Base-by-base conservation (phyloP, 2,797 vertebrate species). In the Neopelma chrysocephalum region DNA sequence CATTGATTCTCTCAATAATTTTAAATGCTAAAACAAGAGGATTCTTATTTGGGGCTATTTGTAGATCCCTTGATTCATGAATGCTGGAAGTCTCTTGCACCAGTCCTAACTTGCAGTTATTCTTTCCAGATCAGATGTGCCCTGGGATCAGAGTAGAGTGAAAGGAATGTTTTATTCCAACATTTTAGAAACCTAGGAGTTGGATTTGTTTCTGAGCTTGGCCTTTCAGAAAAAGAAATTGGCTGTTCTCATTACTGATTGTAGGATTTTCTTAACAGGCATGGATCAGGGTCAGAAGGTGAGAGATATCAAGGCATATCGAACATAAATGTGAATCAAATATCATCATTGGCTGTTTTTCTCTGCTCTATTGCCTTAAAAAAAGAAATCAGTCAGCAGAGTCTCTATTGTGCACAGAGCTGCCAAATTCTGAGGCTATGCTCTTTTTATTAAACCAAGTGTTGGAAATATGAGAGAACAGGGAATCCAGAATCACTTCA, bases 161-260 rank as follows among this genome's bases (percentile, higher is more conserved):
- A 91, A 91, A 43, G 48, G 57, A 95, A 90, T 93, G 32, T 83
- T 64, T 91, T 65, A 84, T 80, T 57, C 79, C 56, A 65, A 8
- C 65, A 48, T 51, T 82, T 92, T 16, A 88, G 72, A 85, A 93
- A 92, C 81, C 40, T 42, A 72, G 19, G 15, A 84, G 58, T 48
- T 91, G 58, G 40, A 76, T 94, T 94, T 76, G 17, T 89, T 90
- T 88, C 87, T 64, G 66, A 79, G 66, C 32, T 72, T 91, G 93
- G 91, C 89, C 90, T 94, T 93, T 94, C 82, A 82, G 91, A 72
- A 79, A 90, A 66, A 92, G 26, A 48, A 94, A 79, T 86, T 89
- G 58, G 32, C 62, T 62, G 51, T 86, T 51, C 73, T 93, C 48
- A 13, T 94, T 96, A 93, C 70, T 82, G 77, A 57, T 56, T 90